Evolutionary conservation across 2,888 invertebrate species (phyloP).

Genomic region (Cephus nigrinus): DNA sequence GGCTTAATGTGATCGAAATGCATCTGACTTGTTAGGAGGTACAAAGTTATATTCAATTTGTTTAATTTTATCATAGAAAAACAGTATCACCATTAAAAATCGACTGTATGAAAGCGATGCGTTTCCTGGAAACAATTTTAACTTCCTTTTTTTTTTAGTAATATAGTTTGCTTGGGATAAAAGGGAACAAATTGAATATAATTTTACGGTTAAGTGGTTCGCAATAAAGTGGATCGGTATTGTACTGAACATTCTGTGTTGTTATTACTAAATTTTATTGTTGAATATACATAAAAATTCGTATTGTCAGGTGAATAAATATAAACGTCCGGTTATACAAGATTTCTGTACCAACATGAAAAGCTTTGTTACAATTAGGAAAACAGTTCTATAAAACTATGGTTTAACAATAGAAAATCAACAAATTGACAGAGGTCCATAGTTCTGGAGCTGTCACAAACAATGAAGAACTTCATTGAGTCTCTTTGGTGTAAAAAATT

Average conservation of each 20-base stretch:
- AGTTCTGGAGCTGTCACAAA: background rate
- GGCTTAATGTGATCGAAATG: background rate
- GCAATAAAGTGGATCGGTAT: background rate
- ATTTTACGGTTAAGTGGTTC: background rate
- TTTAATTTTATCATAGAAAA: background rate
- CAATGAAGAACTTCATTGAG: background rate
- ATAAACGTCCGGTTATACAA: background rate
- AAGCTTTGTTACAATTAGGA: background rate
- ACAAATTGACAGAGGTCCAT: background rate
- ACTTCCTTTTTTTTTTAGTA: background rate
- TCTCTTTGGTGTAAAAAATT: background rate
- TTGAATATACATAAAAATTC: background rate
- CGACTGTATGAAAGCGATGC: background rate
- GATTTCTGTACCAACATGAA: background rate
- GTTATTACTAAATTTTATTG: background rate
- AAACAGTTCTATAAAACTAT: background rate
- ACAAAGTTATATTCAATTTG: background rate
- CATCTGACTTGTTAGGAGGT: background rate
- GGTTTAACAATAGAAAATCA: background rate
- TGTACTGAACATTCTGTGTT: background rate
- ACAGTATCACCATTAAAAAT: background rate
- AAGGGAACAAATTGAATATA: background rate
- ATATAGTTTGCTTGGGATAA: background rate
- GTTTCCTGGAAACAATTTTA: background rate
- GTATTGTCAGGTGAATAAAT: background rate